phyloP scores from a whole-genome alignment of 92 coral and sea anemone species.

The Zoanthus sociatus region DNA sequence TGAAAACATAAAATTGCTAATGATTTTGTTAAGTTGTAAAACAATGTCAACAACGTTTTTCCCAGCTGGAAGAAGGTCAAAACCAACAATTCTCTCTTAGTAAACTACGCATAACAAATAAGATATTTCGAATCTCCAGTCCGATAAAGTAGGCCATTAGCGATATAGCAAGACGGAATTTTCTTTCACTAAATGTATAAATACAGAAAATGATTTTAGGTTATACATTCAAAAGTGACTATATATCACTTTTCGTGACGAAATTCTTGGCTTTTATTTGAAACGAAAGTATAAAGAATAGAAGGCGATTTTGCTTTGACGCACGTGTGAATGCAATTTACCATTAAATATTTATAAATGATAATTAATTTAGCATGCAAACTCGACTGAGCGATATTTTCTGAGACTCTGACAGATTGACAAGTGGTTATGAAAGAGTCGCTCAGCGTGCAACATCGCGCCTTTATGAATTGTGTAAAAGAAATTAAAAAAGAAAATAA shows the following conservation, averaged over 20 bases:
- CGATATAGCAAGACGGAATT: background rate
- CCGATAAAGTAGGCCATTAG: constrained; percentile 37
- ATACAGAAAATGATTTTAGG: background rate
- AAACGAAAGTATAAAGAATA: constrained; percentile 29
- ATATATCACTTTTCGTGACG: constrained; percentile 10
- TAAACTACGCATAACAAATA: constrained; percentile 30
- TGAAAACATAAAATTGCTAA: background rate
- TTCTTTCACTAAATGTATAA: background rate
- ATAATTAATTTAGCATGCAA: constrained; percentile 71
- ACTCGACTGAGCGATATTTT: constrained; percentile 47
- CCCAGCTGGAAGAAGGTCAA: background rate
- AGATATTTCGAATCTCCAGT: constrained; percentile 5
- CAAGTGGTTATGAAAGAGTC: constrained; percentile 43
- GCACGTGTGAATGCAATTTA: constrained; percentile 59
- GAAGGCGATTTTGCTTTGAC: constrained; percentile 42
- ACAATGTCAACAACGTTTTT: background rate
- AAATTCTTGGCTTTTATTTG: background rate
- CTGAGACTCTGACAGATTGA: constrained; percentile 59
- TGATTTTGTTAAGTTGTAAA: background rate
- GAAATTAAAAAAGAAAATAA: constrained; percentile 76
- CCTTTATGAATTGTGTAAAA: constrained; percentile 80
- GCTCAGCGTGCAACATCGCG: constrained; percentile 32
- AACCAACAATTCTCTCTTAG: constrained; percentile 12
- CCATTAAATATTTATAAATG: constrained; percentile 72
- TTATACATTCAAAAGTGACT: background rate